Percentiles rank a stretch among this genome's conserved stretches.
Evolutionary conservation across 2,888 invertebrate genomes (phyloP).

Genomic region (Myopa testacea): DNA sequence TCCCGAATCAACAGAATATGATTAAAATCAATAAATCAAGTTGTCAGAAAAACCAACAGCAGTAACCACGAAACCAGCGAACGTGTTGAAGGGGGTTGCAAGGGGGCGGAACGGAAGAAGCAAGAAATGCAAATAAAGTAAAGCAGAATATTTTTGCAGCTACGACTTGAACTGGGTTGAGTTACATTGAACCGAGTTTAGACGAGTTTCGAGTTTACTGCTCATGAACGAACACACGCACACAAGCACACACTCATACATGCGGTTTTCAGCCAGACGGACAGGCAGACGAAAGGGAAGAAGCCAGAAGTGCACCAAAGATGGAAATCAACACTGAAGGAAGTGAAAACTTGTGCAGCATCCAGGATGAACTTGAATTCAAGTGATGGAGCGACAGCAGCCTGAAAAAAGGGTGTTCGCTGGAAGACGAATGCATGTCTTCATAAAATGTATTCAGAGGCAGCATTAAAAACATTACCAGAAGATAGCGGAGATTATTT

Average conservation of each 20-base stretch:
- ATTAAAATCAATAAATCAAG: constrained; percentile 65
- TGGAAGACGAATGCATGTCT: constrained; percentile 11
- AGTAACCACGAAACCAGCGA: constrained; percentile 3
- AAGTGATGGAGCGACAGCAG: not conserved
- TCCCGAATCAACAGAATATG: constrained; percentile 65
- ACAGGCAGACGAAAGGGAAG: not conserved
- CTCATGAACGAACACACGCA: not conserved
- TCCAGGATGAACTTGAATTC: not conserved
- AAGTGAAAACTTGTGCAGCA: constrained; percentile 25
- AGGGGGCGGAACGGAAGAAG: constrained; percentile 1
- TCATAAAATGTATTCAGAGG: not conserved
- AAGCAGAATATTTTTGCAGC: constrained; percentile 7
- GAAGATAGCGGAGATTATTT: not conserved
- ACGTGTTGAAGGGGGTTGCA: not conserved
- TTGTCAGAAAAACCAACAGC: constrained; percentile 24
- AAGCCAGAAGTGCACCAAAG: not conserved
- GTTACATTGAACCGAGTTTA: not conserved
- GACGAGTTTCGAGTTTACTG: constrained; percentile 13
- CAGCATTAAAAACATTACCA: not conserved
- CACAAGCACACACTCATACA: not conserved
- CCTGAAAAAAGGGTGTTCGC: not conserved
- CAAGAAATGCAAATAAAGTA: not conserved
- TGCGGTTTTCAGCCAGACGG: not conserved
- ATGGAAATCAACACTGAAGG: constrained; percentile 28
- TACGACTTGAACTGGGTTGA: not conserved